A percentile compares a stretch with the other conserved stretches of the same genome.
phyloP scores from a whole-genome alignment of 2,797 vertebrate genomes.

The Gambelia wislizenii region DNA sequence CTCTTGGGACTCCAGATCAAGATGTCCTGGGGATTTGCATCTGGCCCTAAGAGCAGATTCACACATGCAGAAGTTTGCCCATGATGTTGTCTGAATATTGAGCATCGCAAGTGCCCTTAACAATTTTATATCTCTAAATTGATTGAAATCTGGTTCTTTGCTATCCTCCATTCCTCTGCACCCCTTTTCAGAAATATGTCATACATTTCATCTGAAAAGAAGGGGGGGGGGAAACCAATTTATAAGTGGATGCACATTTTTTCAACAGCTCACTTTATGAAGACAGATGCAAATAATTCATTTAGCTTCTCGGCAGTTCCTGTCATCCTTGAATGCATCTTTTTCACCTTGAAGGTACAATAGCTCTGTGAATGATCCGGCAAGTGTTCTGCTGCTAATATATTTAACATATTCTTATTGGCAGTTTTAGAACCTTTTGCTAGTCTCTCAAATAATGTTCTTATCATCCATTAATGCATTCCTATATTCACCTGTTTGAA shows the following conservation, averaged over 20 bases:
- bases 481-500: slow-evolving; percentile 1
- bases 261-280: slow-evolving; percentile 6
- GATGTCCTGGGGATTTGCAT: not conserved
- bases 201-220: slow-evolving; percentile 10
- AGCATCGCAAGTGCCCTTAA: not conserved
- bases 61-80: not conserved
- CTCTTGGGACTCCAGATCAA: not conserved
- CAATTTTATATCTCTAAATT: not conserved
- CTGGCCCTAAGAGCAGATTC: not conserved
- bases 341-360: slow-evolving; percentile 38
- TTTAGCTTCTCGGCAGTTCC: slow-evolving; percentile 23
- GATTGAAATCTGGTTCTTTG: not conserved
- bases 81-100: not conserved
- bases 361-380: not conserved
- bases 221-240: not conserved
- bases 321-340: slow-evolving; percentile 20
- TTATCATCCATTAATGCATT: not conserved
- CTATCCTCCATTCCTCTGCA: not conserved
- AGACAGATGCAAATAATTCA: slow-evolving; percentile 40
- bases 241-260: not conserved
- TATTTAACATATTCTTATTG: slow-evolving; percentile 11
- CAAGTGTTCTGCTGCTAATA: slow-evolving; percentile 13
- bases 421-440: not conserved
- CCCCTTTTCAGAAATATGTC: slow-evolving; percentile 11
- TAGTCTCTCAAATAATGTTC: slow-evolving; percentile 3